phyloP scores from a whole-genome alignment of 2,888 invertebrate species.

The Eristalis tenax region DNA sequence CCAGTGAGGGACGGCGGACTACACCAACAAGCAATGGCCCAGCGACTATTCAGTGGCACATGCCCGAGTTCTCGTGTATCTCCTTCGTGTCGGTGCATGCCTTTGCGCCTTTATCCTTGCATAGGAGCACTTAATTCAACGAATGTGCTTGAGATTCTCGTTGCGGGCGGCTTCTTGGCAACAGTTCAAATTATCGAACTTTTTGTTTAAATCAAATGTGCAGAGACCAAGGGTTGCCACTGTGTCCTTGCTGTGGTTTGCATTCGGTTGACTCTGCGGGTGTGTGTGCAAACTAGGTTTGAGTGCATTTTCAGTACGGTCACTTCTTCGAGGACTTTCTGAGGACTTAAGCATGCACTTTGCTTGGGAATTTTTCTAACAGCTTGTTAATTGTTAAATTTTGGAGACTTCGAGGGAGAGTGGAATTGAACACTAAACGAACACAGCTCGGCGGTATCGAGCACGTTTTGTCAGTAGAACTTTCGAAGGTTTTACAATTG shows the following conservation, averaged over 20 bases:
- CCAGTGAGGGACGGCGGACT: conserved; percentile 34
- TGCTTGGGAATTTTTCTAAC: too few relatives aligned
- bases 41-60: not conserved
- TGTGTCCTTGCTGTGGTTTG: not conserved
- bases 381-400: too few relatives aligned
- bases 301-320: not conserved
- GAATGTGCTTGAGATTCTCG: conserved; percentile 4
- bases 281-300: not conserved
- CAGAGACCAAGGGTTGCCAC: not conserved
- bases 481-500: too few relatives aligned
- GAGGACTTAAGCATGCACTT: too few relatives aligned
- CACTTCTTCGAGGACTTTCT: too few relatives aligned
- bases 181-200: conserved; percentile 24
- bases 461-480: too few relatives aligned
- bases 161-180: conserved; percentile 18
- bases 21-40: conserved; percentile 1
- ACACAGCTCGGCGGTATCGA: too few relatives aligned
- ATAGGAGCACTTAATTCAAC: conserved; percentile 15
- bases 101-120: not conserved
- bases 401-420: too few relatives aligned
- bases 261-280: not conserved
- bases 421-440: too few relatives aligned
- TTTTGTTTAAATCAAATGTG: conserved; percentile 4
- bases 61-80: not conserved
- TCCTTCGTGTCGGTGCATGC: not conserved